Evolutionary conservation across 2,113 vertebrate species (phyloP), one percentile per base, ranked within the genome.

Genomic region (Girardinichthys multiradiatus): DNA sequence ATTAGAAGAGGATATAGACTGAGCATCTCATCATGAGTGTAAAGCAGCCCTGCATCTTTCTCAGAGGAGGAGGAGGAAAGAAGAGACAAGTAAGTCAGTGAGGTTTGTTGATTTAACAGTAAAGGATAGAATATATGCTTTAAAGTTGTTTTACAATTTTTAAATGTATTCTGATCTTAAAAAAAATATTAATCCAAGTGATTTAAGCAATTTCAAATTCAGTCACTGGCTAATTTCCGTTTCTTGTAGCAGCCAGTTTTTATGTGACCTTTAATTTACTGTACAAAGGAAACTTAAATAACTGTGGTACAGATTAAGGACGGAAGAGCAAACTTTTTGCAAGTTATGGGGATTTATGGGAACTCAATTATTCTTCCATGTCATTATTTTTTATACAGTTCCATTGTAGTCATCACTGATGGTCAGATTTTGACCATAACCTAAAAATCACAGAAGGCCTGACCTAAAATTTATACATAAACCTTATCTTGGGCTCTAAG

Each of bases 21-120:
- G 11, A 81, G 27, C 15, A 33, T 48, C 2, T 54, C 77, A 67
- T 54, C 87, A 95, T 96, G 95, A 90, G 91, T 68, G 24, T 92
- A 30, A 95, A 96, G 57, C 94, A 95, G 8, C 94, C 96, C 28
- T 96, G 96, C 90, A 96, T 96, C 91, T 97, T 96, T 87, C 85
- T 97, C 65, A 92, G 91, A 80, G 95, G 95, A 81, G 95, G n/a
- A n/a, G n/a, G 94, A 3, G 94, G 94, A 73, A 94, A 95, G 24
- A 94, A 86, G 19, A 87, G 92, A 87, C 71, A 81, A 85, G 96
- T 96, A 88, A 95, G 94, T 84, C 17, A 73, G 15, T 4, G 3
- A 30, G 14, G 0, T 60, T 51, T 64, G 31, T 12, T 62, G 0
- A 57, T 57, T 62, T 60, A 14, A 33, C n/a, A 37, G 17, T 28